phyloP scores from a whole-genome alignment of 2,888 invertebrate genomes.

The Melitaea athalia region DNA sequence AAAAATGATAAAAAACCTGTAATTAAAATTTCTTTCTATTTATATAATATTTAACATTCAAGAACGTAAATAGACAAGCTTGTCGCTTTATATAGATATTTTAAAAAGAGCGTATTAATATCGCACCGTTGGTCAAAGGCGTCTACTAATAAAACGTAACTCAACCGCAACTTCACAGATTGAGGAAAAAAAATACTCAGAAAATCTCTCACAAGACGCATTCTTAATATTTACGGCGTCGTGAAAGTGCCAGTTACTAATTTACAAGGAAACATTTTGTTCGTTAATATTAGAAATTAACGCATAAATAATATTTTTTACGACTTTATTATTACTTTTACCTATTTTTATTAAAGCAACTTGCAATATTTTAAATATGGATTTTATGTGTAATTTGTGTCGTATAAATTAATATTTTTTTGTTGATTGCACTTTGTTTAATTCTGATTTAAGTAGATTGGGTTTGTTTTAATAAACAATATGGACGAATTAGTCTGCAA shows the following conservation, averaged over 20 bases:
- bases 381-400: too few relatives aligned
- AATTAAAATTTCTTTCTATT: too few relatives aligned
- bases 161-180: slow-evolving; percentile 10
- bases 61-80: not conserved
- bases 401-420: too few relatives aligned
- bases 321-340: not conserved
- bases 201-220: not conserved
- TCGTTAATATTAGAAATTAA: not conserved
- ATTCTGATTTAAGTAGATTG: too few relatives aligned
- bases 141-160: slow-evolving; percentile 9
- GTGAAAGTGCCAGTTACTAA: not conserved
- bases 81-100: slow-evolving; percentile 15
- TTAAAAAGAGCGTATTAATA: slow-evolving; percentile 23
- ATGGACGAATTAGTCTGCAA: too few relatives aligned
- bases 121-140: slow-evolving; percentile 28
- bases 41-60: not conserved
- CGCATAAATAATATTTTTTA: not conserved
- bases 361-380: too few relatives aligned
- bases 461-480: too few relatives aligned
- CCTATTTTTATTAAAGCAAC: not conserved
- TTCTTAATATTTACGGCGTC: not conserved
- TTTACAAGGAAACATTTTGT: not conserved
- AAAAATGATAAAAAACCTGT: too few relatives aligned
- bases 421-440: too few relatives aligned
- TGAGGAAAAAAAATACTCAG: slow-evolving; percentile 12